Percentiles rank a stretch among this genome's conserved stretches.
These are phyloP conservation scores for Stenotaenia linearis DNA, from an alignment of 2,888 invertebrate genomes.

Conservation along the genomic window DNA sequence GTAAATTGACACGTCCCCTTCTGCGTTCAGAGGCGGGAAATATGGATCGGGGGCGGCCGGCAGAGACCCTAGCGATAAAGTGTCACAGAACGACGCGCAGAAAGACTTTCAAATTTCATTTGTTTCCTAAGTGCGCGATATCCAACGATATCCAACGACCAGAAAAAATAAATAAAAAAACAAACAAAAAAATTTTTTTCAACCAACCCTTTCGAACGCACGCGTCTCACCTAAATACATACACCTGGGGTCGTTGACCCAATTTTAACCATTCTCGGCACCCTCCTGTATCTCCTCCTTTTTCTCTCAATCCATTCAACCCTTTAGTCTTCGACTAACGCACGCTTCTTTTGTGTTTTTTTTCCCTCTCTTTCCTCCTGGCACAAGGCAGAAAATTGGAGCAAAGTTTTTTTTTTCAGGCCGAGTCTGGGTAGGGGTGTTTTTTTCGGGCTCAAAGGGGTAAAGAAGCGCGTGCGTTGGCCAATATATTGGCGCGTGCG, in stretches of 20 bases:
- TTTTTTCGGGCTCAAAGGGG: background rate
- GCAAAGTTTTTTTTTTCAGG: constrained; percentile 2
- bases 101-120: constrained; percentile 30
- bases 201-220: background rate
- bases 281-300: constrained; percentile 5
- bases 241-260: constrained; percentile 7
- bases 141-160: background rate
- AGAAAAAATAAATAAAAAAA: background rate
- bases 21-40: constrained; percentile 23
- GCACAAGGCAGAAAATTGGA: constrained; percentile 24
- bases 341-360: background rate
- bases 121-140: constrained; percentile 28
- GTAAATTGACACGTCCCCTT: constrained; percentile 10
- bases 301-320: background rate
- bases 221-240: background rate
- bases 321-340: constrained; percentile 3
- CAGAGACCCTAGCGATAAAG: constrained; percentile 28
- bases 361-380: background rate
- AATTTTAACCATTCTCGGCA: background rate
- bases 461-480: background rate
- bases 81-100: background rate
- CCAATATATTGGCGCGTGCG: constrained; percentile 24
- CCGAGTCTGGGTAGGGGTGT: background rate
- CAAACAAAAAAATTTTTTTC: background rate
- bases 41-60: constrained; percentile 13